Conservation (phyloP, 2,113 vertebrate species). For the Mormoops blainvillei region DNA sequence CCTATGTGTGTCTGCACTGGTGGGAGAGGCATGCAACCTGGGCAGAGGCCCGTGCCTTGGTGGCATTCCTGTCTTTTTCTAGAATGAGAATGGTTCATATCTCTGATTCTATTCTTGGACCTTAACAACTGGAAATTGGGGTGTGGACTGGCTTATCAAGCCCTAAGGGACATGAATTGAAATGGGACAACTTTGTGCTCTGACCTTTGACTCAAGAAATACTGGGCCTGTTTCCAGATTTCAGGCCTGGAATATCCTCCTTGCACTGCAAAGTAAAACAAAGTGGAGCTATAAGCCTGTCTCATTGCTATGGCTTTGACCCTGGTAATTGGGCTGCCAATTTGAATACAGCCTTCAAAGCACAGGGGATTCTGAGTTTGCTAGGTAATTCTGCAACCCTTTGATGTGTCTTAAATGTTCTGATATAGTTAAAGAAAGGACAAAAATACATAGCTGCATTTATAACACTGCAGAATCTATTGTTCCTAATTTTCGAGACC, state of each 20-base stretch:
- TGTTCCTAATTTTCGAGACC: neutral
- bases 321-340: neutral
- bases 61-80: neutral
- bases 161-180: neutral
- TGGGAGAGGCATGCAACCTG: neutral
- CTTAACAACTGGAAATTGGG: neutral
- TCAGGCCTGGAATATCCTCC: neutral
- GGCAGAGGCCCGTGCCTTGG: neutral
- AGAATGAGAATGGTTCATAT: neutral
- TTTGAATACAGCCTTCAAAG: neutral
- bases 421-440: neutral
- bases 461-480: neutral
- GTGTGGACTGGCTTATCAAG: neutral
- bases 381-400: neutral
- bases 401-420: neutral
- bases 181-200: neutral
- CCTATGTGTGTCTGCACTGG: neutral
- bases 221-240: neutral
- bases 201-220: neutral
- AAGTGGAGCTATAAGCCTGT: neutral
- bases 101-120: slow-evolving; percentile 16
- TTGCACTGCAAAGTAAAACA: neutral
- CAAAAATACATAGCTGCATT: neutral
- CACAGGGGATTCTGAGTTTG: neutral
- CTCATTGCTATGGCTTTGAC: neutral